A percentile compares a stretch with the other conserved stretches of the same genome.
These are phyloP conservation scores for Malacoraja senta DNA, from an alignment of 2,797 vertebrate species.

Conservation along the genomic window DNA sequence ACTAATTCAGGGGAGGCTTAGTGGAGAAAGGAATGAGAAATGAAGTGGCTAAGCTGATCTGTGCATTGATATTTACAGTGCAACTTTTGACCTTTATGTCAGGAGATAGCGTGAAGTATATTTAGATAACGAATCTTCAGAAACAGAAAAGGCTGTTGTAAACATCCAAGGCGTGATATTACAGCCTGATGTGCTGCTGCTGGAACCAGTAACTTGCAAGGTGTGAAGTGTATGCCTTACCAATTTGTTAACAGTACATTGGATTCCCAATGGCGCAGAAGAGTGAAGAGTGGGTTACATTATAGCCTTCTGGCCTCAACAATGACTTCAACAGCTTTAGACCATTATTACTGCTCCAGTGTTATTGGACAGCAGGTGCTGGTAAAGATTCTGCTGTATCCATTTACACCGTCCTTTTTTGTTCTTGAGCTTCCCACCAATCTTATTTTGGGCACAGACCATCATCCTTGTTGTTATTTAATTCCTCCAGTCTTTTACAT, in stretches of 20 bases:
- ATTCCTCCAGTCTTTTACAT: neutral
- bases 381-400: neutral
- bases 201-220: neutral
- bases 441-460: too few species aligned
- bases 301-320: neutral
- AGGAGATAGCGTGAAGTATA: neutral
- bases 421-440: too few species aligned
- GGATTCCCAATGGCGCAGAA: neutral
- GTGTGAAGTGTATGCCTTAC: neutral
- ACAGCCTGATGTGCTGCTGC: neutral
- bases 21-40: neutral
- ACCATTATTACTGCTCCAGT: neutral
- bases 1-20: neutral
- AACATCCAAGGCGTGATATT: neutral
- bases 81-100: neutral
- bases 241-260: neutral
- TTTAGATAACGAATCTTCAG: neutral
- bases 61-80: neutral
- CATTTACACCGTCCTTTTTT: neutral
- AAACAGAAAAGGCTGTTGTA: neutral
- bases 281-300: neutral
- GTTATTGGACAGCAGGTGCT: neutral
- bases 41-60: neutral
- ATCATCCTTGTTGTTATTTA: neutral
- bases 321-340: neutral